phyloP scores from a whole-genome alignment of 2,888 invertebrate genomes.

The Ethmia dodecea region DNA sequence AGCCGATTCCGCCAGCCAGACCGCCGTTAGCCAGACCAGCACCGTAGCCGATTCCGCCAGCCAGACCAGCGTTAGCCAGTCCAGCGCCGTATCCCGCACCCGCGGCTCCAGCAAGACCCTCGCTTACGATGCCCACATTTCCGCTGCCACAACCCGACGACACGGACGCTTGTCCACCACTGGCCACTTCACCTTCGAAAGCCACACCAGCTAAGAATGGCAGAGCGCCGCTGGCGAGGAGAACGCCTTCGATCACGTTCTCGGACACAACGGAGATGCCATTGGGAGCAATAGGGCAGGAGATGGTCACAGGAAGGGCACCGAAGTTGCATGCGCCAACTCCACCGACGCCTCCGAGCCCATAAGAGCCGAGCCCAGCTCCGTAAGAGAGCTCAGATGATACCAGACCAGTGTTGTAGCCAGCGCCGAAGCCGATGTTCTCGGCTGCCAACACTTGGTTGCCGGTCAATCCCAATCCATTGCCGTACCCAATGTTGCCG shows the following conservation, averaged over 20 bases:
- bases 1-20: conserved; percentile 13
- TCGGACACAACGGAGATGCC: conserved; percentile 35
- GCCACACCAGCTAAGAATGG: conserved; percentile 39
- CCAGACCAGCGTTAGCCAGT: background rate
- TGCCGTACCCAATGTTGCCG: conserved; percentile 1
- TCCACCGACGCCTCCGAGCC: background rate
- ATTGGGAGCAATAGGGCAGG: conserved; percentile 31
- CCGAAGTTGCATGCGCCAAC: conserved; percentile 19
- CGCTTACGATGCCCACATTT: conserved; percentile 22
- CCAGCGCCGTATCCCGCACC: conserved; percentile 1
- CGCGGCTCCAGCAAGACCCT: conserved; percentile 4
- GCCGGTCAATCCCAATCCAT: conserved; percentile 8
- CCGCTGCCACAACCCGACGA: conserved; percentile 28
- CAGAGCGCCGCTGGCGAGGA: conserved; percentile 31
- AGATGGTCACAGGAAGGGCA: conserved; percentile 24
- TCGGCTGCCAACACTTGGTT: background rate
- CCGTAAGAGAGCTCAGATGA: too few relatives aligned
- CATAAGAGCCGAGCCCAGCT: background rate
- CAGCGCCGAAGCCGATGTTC: background rate
- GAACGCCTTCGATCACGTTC: conserved; percentile 31
- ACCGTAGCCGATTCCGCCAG: background rate
- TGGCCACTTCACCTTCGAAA: conserved; percentile 30
- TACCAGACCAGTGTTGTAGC: background rate
- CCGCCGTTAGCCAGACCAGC: conserved; percentile 7
- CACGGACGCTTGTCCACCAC: conserved; percentile 27